These are phyloP conservation scores for Vanessa cardui DNA, from an alignment of 2,888 invertebrate species.

Conservation along the genomic window DNA sequence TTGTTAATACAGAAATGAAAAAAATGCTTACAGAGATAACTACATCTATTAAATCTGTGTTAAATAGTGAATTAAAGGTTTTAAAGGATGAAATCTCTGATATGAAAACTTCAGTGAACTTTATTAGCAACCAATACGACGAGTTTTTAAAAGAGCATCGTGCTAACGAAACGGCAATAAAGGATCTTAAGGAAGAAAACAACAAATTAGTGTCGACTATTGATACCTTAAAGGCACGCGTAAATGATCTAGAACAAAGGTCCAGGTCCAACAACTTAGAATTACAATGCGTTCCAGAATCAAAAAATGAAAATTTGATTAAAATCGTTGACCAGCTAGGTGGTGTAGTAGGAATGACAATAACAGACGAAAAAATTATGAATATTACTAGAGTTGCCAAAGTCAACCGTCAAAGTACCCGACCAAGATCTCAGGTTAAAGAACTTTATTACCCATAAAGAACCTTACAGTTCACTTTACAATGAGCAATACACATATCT, in stretches of 20 bases:
- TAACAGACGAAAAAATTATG: conserved; percentile 7
- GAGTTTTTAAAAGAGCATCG: conserved; percentile 8
- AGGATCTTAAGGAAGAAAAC: conserved; percentile 1
- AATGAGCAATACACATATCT: no score
- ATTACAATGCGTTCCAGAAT: conserved; percentile 4
- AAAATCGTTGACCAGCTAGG: conserved; percentile 1
- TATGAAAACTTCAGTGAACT: conserved; percentile 2
- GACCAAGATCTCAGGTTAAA: no score
- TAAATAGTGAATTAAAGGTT: conserved; percentile 8
- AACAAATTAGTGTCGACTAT: conserved; percentile 5
- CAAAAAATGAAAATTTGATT: background rate
- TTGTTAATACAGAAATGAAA: conserved; percentile 8
- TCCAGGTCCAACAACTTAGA: conserved; percentile 8
- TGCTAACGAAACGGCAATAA: background rate
- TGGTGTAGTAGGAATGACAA: background rate
- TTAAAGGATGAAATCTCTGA: conserved; percentile 6
- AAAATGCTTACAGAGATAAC: conserved; percentile 2
- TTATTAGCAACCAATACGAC: conserved; percentile 6
- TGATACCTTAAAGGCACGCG: background rate
- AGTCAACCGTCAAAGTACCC: conserved; percentile 7
- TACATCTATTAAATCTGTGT: background rate
- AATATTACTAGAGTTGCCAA: conserved; percentile 11
- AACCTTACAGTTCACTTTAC: no score
- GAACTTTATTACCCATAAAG: no score
- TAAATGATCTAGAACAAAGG: background rate